Evolutionary conservation across 2,797 vertebrate genomes (phyloP), one percentile per base, ranked within the genome.

Genomic region (Enteromius radiatus): DNA sequence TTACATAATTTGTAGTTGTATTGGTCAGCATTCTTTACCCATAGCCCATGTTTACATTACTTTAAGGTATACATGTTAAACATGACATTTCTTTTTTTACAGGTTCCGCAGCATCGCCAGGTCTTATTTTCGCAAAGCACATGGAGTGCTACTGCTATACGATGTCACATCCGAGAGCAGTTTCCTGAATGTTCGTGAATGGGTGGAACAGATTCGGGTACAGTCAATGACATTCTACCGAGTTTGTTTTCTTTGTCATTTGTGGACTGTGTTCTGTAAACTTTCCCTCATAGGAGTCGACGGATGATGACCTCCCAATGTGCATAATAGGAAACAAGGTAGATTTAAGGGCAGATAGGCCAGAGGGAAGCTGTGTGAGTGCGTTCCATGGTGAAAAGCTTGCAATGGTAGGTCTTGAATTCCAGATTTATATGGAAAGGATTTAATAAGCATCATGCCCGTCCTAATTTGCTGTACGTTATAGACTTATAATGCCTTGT

Each of bases 151-250:
- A 75, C 91, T 96, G 52, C 91, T 96, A 26, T 94, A 95, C 1
- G 91, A 95, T 8, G 93, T 95, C 38, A 94, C 93, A 17, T 96
- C 94, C 36, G 92, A 92, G 14, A 90, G 84, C 85, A 96, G 94
- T 86, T 96, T 95, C 86, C 92, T 96, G 5, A 95, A 94, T 5
- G 49, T 94, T 83, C 41, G 86, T 76, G 93, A 91, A 1, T 94
- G 94, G 94, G 92, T 95, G 38, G 92, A 95, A 76, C 92, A 96
- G 89, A 94, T 95, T 86, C 92, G 91, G 93, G 95, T 94, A 88
- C 14, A 3, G 5, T 31, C 59, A 61, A 15, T 33, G 26, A 69
- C 14, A 41, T 54, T 26, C 33, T 28, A 21, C 3, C 1, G 15
- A 19, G 11, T 2, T 54, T 26, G 9, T 28, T 36, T 33, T 10